A percentile compares a stretch with the other conserved stretches of the same genome.
These are phyloP conservation scores for Cyanocitta stelleri DNA, from an alignment of 2,113 vertebrate genomes.

Conservation along the genomic window DNA sequence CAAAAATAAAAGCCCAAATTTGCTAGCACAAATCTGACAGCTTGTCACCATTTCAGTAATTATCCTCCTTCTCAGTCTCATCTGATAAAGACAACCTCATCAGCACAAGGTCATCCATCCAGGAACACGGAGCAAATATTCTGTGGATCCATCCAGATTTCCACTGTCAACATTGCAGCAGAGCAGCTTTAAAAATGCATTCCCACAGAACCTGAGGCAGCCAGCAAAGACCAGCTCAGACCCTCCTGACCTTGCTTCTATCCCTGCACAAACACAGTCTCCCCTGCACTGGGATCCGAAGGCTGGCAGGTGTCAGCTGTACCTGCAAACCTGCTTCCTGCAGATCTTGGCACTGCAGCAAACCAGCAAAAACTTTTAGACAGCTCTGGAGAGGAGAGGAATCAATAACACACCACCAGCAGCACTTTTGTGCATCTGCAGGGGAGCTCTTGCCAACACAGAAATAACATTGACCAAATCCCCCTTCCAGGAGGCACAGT, in stretches of 20 bases:
- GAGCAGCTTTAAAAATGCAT: background rate
- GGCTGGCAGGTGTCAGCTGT: background rate
- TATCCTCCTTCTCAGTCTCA: background rate
- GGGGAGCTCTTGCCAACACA: background rate
- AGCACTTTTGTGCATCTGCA: background rate
- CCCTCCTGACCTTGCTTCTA: background rate
- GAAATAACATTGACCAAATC: background rate
- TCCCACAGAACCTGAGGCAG: background rate
- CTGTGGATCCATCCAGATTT: background rate
- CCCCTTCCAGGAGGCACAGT: background rate
- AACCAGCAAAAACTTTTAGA: background rate
- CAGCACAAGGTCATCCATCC: background rate
- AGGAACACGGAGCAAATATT: background rate
- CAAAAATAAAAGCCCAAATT: background rate
- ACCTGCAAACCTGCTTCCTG: background rate
- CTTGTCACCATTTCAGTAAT: background rate
- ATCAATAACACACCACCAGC: background rate
- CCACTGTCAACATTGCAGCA: background rate
- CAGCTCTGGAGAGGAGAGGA: background rate
- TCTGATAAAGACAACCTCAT: background rate
- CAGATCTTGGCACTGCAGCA: background rate
- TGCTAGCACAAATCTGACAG: background rate
- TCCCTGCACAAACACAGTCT: background rate
- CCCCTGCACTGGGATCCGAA: accelerated
- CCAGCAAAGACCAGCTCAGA: background rate